Evolutionary conservation across 2,797 vertebrate species (phyloP).

Genomic region (Myioborus melanocephalus): DNA sequence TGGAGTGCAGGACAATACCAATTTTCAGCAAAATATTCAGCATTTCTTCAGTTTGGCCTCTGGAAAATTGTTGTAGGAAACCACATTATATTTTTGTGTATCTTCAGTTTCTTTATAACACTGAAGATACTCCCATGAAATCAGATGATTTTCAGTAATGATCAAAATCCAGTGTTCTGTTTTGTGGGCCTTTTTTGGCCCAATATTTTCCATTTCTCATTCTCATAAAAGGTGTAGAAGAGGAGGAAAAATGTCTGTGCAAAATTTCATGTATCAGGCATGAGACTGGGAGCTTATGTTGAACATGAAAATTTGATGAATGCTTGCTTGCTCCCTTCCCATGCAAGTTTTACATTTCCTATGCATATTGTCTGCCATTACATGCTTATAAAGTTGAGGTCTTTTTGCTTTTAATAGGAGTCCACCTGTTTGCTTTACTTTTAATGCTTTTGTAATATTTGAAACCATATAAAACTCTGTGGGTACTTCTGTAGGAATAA

Average conservation of each 20-base stretch:
- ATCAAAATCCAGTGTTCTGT: not conserved
- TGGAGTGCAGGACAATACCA: not conserved
- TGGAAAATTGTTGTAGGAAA: accelerated
- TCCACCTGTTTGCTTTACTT: constrained; percentile 13
- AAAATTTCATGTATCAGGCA: not conserved
- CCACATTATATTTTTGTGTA: not conserved
- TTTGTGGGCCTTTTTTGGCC: not conserved
- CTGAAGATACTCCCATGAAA: not conserved
- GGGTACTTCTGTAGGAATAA: not conserved
- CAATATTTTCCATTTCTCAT: not conserved
- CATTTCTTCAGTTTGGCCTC: not conserved
- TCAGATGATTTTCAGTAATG: not conserved
- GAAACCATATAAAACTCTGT: not conserved
- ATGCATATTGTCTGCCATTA: not conserved
- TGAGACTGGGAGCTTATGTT: not conserved
- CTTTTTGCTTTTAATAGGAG: not conserved
- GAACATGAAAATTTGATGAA: not conserved
- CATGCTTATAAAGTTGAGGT: not conserved
- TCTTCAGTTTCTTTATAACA: not conserved
- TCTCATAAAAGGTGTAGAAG: not conserved
- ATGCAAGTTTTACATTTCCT: not conserved
- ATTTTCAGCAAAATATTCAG: not conserved
- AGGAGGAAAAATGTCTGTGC: not conserved
- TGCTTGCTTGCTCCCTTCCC: not conserved
- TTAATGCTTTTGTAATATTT: not conserved